Evolutionary conservation across 2,888 invertebrate genomes (phyloP), one percentile per base, ranked within the genome.

Genomic region (Trimorus sp.): DNA sequence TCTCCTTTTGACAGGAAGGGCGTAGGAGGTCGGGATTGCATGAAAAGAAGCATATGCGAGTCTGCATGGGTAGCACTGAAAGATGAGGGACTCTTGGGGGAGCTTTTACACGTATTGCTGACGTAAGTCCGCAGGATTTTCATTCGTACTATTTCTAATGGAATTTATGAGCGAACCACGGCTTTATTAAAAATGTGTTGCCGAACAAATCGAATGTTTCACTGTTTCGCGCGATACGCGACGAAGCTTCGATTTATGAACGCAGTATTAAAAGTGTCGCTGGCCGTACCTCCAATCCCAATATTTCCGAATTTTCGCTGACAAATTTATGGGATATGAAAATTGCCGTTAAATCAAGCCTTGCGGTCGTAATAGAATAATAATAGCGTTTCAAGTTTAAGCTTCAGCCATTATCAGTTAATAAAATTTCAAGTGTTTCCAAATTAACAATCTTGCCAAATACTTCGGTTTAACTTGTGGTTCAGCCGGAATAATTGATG

Each of bases 41-140:
- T 96, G n/a, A 89, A 95, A 63, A 93, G 93, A 83, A 93, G 94
- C 60, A 93, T 96, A 54, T 96, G 96, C 85, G 95, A 95, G 84
- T 91, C 95, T 16, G 94, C 95, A 2, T 93, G 93, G 62, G 93
- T 94, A 83, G 94, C 95, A 0, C 90, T 96, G 45, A 85, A 80
- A 85, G 92, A 93, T 78, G 92, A 93, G 84, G 93, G 94, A 76
- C 91, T 96, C 7, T 90, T 96, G 0, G 94, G 94, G 56, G 90
- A 91, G 85, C 88, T 92, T 60, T 84, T 92, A 56, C 91, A 92
- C 85, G 88, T 92, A 68, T 84, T 92, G 59, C 89, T 92, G 81
- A 91, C 91, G 92, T 92, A 87, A 90, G 91, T 86, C 53, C 70
- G 83, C 73, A 74, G 53, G 69, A 81, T 66, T 82, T 82, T 80